A percentile compares a stretch with the other conserved stretches of the same genome.
These are phyloP conservation scores for Chouioia cunea DNA, from an alignment of 2,888 invertebrate species.

Conservation along the genomic window DNA sequence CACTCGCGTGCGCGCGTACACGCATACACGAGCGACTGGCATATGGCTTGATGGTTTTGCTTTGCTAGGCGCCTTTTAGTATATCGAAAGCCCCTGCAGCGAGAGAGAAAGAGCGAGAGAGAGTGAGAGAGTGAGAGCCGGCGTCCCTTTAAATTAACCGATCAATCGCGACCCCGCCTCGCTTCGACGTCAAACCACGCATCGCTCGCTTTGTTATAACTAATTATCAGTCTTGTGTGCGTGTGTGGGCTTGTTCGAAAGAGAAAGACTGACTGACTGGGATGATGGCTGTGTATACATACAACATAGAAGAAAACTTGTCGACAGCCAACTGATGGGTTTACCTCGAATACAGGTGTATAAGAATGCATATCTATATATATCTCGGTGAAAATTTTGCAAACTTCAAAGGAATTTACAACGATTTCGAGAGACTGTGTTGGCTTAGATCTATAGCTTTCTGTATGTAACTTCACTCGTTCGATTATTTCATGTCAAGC, in stretches of 20 bases:
- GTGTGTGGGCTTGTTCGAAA: not conserved
- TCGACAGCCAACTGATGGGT: no score
- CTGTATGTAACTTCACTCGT: no score
- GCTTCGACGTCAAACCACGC: conserved; percentile 62
- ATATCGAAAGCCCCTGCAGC: conserved; percentile 47
- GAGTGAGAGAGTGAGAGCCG: conserved; percentile 21
- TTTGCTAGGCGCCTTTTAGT: conserved; percentile 47
- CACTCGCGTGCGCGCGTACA: conserved; percentile 47
- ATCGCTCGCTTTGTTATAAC: conserved; percentile 61
- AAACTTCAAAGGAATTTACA: no score
- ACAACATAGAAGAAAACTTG: no score
- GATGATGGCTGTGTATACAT: conserved; percentile 25
- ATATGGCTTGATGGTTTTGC: conserved; percentile 44
- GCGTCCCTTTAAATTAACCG: conserved; percentile 65
- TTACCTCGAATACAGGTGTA: no score
- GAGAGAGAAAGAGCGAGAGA: no score
- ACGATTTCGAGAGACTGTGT: no score
- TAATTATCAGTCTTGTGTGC: conserved; percentile 58
- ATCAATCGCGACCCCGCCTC: conserved; percentile 61
- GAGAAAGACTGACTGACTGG: conserved; percentile 9
- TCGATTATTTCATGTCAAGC: no score
- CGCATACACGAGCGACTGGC: conserved; percentile 7
- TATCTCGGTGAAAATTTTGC: no score
- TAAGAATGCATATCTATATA: not conserved
- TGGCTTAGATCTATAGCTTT: no score